Evolutionary conservation across 2,113 vertebrate genomes (phyloP), one percentile per base, ranked within the genome.

Genomic region (Cyanocitta stelleri): DNA sequence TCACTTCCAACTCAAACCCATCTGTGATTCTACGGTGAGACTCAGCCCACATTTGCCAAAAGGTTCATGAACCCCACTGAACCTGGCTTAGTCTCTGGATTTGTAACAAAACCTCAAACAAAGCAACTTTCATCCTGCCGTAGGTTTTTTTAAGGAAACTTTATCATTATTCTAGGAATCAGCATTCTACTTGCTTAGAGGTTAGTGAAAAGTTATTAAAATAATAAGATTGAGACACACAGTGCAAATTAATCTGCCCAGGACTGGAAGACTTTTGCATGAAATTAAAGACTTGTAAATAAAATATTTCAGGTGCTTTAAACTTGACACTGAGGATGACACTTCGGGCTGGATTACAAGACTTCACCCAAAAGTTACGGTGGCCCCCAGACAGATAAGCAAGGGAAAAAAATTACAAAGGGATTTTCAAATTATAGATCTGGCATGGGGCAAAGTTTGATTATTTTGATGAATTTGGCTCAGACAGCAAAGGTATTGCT

Each of bases 151-250:
- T 37, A 52, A 93, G 66, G 54, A 63, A 96, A 94, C 46, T 43
- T 75, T 19, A 91, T 54, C n/a, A 41, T 86, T 87, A 81, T 66
- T 94, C 33, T 85, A 93, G 63, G 66, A 93, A 92, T 77, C 87
- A 92, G 88, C 41, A 37, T 66, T 90, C 76, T 87, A 54, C 51
- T 88, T 77, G 67, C 87, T 88, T 74, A 72, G 73, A 93, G 87
- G 92, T 95, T 94, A 95, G 85, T 41, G 46, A 93, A 90, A 93
- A 95, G 73, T 95, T 96, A 94, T 96, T 96, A 94, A 95, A 96
- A 92, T 92, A 97, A 67, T 78, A 94, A 78, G 79, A 80, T 81
- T 85, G 85, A 91, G 92, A 87, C 41, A 90, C 69, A 48, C 18
- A 68, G 61, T 66, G 52, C 41, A 92, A 90, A 93, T 85, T 81